Base-by-base conservation (phyloP, 1,140 invertebrate genomes). In the Chelonus insularis region DNA sequence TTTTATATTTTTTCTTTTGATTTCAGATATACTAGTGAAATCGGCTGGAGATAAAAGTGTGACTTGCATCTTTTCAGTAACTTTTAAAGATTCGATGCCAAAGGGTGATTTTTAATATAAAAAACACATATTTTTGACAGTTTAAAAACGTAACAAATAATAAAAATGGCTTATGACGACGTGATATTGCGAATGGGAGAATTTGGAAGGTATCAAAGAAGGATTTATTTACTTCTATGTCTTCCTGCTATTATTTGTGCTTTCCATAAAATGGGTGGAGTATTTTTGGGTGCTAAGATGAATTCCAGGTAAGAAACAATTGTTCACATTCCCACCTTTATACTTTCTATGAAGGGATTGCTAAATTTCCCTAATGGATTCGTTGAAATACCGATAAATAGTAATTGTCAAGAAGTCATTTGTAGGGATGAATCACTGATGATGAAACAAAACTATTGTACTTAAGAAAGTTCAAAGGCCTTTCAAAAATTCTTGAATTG, bases 201-300 rank as follows among this genome's bases (percentile, higher is more conserved):
- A 66, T 92, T 92, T 68, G 90, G 90, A 4, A 78, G 80, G 8
- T 91, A 91, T 69, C 91, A 93, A 69, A 86, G 84, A 64, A 80
- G 86, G 41, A 86, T 91, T 39, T 91, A 89, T 68, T 76, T 90
- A 47, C 74, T 93, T 6, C 74, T 91, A 37, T 90, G 89, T 68
- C 74, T 91, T 16, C 89, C 90, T 2, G 86, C 87, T 2, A 89
- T 92, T 68, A 84, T 86, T 6, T 89, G 88, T 72, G 90, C 89
- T 20, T 89, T 91, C 68, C 90, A 92, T 69, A 91, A 91, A 71
- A 76, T 93, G 7, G 88, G 84, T 1, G 88, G 88, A 62, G 88
- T 91, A 1, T 92, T 92, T 72, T 76, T 91, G 0, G 82, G 86
- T 45, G 87, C 87, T 4, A 87, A 86, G 77, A 82, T 86, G 45